Percentiles rank a stretch among this genome's conserved stretches.
These are phyloP conservation scores for Bungarus multicinctus DNA, from an alignment of 2,113 vertebrate species.

Conservation along the genomic window DNA sequence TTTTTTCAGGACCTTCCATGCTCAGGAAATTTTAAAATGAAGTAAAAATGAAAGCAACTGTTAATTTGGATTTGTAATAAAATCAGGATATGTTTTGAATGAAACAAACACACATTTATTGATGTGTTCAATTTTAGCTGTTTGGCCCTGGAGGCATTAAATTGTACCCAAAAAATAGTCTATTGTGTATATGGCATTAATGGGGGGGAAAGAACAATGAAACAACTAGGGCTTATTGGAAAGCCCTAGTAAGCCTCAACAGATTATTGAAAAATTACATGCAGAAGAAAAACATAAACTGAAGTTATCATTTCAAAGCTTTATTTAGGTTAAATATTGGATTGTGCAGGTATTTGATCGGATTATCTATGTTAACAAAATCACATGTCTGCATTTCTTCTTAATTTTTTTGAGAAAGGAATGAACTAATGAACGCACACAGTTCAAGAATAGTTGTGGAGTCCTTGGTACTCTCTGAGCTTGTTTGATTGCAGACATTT, in stretches of 20 bases:
- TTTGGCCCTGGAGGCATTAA: not conserved
- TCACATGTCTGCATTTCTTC: not conserved
- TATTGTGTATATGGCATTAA: not conserved
- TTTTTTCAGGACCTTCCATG: not conserved
- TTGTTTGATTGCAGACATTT: not conserved
- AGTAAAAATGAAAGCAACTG: not conserved
- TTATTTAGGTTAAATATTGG: not conserved
- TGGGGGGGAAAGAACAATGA: not conserved
- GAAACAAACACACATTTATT: not conserved
- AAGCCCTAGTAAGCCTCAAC: not conserved
- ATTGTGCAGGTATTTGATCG: not conserved
- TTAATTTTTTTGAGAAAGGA: not conserved
- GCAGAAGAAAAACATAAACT: not conserved
- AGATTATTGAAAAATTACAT: not conserved
- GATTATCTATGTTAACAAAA: not conserved
- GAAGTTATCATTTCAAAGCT: not conserved
- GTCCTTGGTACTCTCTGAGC: not conserved
- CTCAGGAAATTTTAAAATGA: not conserved
- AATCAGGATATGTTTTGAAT: not conserved
- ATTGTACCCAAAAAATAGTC: not conserved
- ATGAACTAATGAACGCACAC: not conserved
- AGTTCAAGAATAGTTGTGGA: not conserved
- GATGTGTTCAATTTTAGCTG: not conserved
- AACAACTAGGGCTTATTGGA: not conserved
- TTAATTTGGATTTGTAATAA: not conserved